These are phyloP conservation scores for Caenorhabditis angaria DNA, from an alignment of 2,888 invertebrate species.

Conservation along the genomic window DNA sequence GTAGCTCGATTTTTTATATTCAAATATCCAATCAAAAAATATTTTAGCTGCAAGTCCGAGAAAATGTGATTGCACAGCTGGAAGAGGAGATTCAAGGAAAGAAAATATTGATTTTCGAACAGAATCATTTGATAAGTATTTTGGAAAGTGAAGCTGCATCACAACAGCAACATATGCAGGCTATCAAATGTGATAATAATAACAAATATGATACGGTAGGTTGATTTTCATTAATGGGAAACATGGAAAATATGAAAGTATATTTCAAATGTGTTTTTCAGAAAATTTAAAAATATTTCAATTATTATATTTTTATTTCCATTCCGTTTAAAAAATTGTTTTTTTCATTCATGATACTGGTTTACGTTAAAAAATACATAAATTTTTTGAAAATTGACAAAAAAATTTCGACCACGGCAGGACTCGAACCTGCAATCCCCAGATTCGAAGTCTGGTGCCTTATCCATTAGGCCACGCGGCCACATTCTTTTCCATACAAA, in stretches of 20 bases:
- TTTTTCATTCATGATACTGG: neutral
- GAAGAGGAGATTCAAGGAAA: slow-evolving; percentile 54
- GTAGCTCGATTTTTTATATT: slow-evolving; percentile 12
- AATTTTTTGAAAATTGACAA: neutral
- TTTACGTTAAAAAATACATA: slow-evolving; percentile 1
- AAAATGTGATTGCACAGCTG: slow-evolving; percentile 53
- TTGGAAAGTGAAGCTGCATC: slow-evolving; percentile 45
- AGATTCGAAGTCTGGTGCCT: slow-evolving; percentile 61
- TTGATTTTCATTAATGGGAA: no score
- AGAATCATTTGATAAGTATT: slow-evolving; percentile 50
- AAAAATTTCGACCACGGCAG: slow-evolving; percentile 54
- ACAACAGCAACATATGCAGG: slow-evolving; percentile 33
- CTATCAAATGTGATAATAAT: slow-evolving; percentile 43
- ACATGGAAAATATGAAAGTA: no score
- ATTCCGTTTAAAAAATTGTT: no score
- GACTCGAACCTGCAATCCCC: slow-evolving; percentile 55
- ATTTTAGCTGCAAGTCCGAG: slow-evolving; percentile 42
- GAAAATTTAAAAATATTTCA: neutral
- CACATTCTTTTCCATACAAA: slow-evolving; percentile 12
- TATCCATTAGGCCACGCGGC: slow-evolving; percentile 64
- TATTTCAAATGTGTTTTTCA: neutral
- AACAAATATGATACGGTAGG: slow-evolving; percentile 53
- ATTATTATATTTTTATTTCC: neutral
- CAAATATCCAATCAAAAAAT: neutral
- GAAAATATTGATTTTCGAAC: slow-evolving; percentile 52